Conservation (phyloP, 1,140 invertebrate genomes). For the Neuroterus valhalla region DNA sequence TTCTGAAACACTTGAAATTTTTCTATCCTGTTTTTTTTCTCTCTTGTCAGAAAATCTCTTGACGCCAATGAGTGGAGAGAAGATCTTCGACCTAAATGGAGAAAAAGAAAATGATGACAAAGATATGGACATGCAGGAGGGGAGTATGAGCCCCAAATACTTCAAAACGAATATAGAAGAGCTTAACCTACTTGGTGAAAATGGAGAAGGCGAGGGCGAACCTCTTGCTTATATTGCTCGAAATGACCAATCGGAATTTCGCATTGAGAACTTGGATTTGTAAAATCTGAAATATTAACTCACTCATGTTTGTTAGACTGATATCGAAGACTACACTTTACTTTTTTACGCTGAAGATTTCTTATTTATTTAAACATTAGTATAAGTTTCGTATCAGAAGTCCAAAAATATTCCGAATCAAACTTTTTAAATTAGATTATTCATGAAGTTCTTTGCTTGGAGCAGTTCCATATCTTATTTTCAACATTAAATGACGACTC, state of each 20-base stretch:
- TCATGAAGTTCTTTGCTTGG: too few relatives aligned
- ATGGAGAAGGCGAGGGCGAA: conserved; percentile 39
- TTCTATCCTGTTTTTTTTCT: conserved; percentile 7
- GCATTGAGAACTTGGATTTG: conserved; percentile 58
- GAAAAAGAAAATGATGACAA: conserved; percentile 37
- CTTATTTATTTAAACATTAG: too few relatives aligned
- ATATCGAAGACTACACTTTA: conserved; percentile 5
- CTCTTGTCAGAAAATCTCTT: conserved; percentile 54
- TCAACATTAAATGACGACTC: too few relatives aligned
- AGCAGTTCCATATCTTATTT: too few relatives aligned
- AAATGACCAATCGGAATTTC: conserved; percentile 45
- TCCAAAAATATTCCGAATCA: too few relatives aligned
- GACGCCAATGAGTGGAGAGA: conserved; percentile 35
- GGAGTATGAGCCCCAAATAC: conserved; percentile 35
- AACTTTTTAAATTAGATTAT: too few relatives aligned
- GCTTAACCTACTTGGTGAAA: conserved; percentile 61
- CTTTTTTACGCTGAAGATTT: neutral
- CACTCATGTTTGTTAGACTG: conserved; percentile 9
- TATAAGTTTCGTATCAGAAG: too few relatives aligned
- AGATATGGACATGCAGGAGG: conserved; percentile 22
- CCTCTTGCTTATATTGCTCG: conserved; percentile 30
- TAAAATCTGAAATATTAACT: conserved; percentile 48
- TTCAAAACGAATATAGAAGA: conserved; percentile 60
- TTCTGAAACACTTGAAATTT: neutral
- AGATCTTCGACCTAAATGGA: conserved; percentile 31